Evolutionary conservation across 2,888 invertebrate species (phyloP).

Genomic region (Meliscaeva auricollis): DNA sequence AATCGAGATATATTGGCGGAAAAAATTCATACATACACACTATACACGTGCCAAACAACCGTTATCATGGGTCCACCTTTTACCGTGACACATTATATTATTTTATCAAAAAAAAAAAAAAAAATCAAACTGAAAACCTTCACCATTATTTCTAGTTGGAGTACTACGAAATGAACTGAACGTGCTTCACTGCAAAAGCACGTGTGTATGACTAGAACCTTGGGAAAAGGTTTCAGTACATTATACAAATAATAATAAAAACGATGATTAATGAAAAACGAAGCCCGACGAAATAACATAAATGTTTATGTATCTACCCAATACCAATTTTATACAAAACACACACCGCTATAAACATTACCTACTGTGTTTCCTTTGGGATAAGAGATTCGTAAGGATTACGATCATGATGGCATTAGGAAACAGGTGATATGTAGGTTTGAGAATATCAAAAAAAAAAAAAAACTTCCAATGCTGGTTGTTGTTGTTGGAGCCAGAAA

Average conservation of each 20-base stretch:
- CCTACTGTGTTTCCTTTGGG: slow-evolving; percentile 10
- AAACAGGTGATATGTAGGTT: slow-evolving; percentile 60
- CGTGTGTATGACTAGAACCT: slow-evolving; percentile 15
- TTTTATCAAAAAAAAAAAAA: background rate
- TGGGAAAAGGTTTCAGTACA: background rate
- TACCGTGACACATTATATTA: slow-evolving; percentile 29
- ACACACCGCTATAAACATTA: background rate
- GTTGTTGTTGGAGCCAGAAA: slow-evolving; percentile 2
- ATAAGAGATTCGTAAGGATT: slow-evolving; percentile 43
- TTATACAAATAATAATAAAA: slow-evolving; percentile 19
- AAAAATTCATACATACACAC: background rate
- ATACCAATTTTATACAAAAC: background rate
- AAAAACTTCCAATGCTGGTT: background rate
- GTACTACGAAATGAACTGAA: background rate
- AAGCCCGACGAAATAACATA: slow-evolving; percentile 61
- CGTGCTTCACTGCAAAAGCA: slow-evolving; percentile 23
- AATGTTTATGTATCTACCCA: slow-evolving; percentile 13
- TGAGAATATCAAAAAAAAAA: background rate
- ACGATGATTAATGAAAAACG: slow-evolving; percentile 67
- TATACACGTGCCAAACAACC: slow-evolving; percentile 4
- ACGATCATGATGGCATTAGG: slow-evolving; percentile 53
- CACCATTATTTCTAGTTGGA: background rate
- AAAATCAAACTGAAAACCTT: background rate
- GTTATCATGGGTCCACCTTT: background rate
- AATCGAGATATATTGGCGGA: background rate